Base-by-base conservation (phyloP, 2,888 invertebrate species). In the Cabera pusaria region DNA sequence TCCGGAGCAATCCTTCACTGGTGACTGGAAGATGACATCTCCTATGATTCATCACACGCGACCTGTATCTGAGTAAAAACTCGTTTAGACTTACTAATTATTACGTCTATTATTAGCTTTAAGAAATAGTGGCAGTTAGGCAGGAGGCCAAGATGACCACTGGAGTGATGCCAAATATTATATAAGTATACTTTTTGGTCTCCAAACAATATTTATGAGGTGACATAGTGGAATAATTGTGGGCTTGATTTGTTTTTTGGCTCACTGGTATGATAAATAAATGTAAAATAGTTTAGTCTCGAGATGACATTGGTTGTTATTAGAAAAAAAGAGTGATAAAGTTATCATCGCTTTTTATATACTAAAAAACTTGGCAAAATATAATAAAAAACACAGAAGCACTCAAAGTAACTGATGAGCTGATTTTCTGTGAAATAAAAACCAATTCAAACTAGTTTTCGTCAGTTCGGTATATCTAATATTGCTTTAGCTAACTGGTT, bases 41-140 rank as follows among this genome's bases (percentile, higher is more conserved):
- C 72, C 69, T 67, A 54, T 68, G 69, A 58, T 60, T 52, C 52
- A 60, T 57, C 56, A 59, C 52, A 55, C 55, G 52, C 50, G 59
- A 78, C 76, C 82, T 81, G 79, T 51, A 61, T 74, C 78, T 78
- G 60, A 61, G 52, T 52, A 56, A 64, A 64, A 52, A 44, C 36
- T 37, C 42, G 42, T 62, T 69, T 61, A 59, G 59, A 58, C 61
- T 50, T 52, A 50, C 52, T 56, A 56, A 52, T 59, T 52, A 52
- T 45, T 39, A 53, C 49, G n/a, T n/a, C 46, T 53, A 56, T 52
- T 59, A 58, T 60, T 66, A 56, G 56, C 54, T 18, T 57, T 54
- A 32, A 46, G 37, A 42, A 44, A 50, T 40, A 40, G 42, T 49
- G 46, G 69, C 26, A 26, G 41, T 22, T 22, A 36, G 35, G 72